These are phyloP conservation scores for Plagodis dolabraria DNA, from an alignment of 2,888 invertebrate genomes.

Conservation along the genomic window DNA sequence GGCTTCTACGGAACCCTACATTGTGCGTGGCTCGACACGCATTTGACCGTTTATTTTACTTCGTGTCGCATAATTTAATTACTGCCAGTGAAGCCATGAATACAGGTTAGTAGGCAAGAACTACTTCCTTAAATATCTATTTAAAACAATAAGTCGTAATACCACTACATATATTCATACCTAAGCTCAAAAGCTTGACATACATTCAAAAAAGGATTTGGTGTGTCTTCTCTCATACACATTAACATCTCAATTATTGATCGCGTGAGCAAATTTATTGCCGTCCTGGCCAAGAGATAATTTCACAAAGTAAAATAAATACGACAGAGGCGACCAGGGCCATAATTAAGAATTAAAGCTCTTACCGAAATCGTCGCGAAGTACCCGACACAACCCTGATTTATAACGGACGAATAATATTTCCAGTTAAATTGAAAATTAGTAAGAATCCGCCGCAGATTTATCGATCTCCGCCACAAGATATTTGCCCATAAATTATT, in stretches of 20 bases:
- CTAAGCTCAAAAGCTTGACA: conserved; percentile 34
- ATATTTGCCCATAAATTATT: conserved; percentile 44
- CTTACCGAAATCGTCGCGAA: conserved; percentile 70
- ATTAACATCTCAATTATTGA: conserved; percentile 69
- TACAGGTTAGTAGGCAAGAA: no score
- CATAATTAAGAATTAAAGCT: conserved; percentile 80
- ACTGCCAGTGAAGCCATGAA: no score
- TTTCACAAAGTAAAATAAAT: conserved; percentile 73
- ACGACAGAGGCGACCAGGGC: conserved; percentile 61
- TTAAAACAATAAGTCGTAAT: conserved; percentile 4
- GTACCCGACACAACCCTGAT: conserved; percentile 60
- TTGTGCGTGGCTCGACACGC: no score
- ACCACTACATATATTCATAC: conserved; percentile 8
- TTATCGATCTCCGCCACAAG: conserved; percentile 58
- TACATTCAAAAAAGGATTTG: conserved; percentile 33
- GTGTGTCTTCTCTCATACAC: conserved; percentile 39
- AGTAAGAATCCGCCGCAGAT: conserved; percentile 58
- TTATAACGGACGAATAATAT: conserved; percentile 67
- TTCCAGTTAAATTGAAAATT: conserved; percentile 69
- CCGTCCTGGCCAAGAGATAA: conserved; percentile 54
- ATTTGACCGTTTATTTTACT: no score
- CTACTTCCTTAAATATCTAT: neutral
- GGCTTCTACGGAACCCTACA: no score
- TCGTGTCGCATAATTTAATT: no score
- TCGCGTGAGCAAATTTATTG: conserved; percentile 67